Conservation (phyloP, 2,113 vertebrate species). For the Brachyistius frenatus region DNA sequence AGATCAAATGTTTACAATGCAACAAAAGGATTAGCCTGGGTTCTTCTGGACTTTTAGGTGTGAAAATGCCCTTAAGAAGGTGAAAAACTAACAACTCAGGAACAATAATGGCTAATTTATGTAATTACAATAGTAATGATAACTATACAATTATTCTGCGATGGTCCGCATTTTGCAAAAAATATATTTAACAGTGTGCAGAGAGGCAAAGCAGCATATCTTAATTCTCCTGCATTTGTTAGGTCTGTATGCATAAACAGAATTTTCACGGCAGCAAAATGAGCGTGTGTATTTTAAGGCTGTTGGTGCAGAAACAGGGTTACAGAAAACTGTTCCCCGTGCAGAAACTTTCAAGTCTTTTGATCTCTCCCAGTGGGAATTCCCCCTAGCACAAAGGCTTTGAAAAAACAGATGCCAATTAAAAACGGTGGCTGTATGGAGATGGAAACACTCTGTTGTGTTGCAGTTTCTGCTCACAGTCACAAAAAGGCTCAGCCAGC, state of each 20-base stretch:
- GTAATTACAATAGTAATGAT: too few species aligned
- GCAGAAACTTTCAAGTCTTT: constrained; percentile 51
- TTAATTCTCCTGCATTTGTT: neutral
- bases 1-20: too few species aligned
- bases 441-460: constrained; percentile 28
- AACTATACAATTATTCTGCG: too few species aligned
- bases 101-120: too few species aligned
- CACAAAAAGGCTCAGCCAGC: constrained; percentile 40
- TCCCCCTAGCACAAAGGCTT: constrained; percentile 36
- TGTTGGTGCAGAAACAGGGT: constrained; percentile 26
- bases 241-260: neutral
- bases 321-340: constrained; percentile 33
- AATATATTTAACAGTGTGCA: too few species aligned
- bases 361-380: constrained; percentile 54
- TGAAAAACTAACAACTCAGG: too few species aligned
- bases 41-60: too few species aligned
- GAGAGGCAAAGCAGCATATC: neutral
- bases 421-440: constrained; percentile 42
- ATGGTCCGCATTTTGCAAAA: too few species aligned
- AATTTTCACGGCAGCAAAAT: neutral
- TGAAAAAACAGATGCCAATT: constrained; percentile 58
- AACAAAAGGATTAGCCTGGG: too few species aligned
- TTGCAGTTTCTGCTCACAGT: constrained; percentile 23
- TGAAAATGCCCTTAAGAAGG: too few species aligned
- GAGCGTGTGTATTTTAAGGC: constrained; percentile 2